phyloP scores from a whole-genome alignment of 2,113 vertebrate genomes.

The Nyctibius bracteatus region DNA sequence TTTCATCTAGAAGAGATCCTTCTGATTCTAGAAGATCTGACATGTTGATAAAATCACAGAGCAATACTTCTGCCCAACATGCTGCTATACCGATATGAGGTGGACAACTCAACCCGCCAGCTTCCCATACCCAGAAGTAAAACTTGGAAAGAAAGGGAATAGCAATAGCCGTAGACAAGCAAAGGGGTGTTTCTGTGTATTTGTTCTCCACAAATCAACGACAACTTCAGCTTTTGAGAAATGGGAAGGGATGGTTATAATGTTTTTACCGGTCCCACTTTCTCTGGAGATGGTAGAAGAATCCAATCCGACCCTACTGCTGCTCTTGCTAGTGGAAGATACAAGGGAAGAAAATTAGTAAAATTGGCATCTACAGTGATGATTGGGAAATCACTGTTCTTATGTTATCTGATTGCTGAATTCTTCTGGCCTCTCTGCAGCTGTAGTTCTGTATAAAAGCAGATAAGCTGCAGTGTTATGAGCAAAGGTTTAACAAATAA shows the following conservation, averaged over 20 bases:
- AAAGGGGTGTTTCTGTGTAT: neutral
- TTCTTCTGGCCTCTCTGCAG: conserved; percentile 60
- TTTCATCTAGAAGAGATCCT: neutral
- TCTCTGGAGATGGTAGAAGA: neutral
- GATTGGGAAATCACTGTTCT: conserved; percentile 53
- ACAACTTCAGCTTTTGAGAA: neutral
- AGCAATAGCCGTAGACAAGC: neutral
- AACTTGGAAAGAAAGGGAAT: neutral
- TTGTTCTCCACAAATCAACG: neutral
- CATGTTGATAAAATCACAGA: neutral
- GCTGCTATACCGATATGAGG: neutral
- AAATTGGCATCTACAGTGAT: neutral
- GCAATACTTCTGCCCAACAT: neutral
- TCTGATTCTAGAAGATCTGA: neutral
- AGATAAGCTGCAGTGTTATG: neutral
- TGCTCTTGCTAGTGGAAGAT: neutral
- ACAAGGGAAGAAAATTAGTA: conserved; percentile 2
- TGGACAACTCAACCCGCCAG: neutral
- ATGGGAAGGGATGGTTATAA: neutral
- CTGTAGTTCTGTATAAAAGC: conserved; percentile 45
- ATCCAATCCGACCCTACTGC: neutral
- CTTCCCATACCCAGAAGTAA: neutral
- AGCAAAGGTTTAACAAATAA: conserved; percentile 32
- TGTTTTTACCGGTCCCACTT: neutral
- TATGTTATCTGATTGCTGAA: conserved; percentile 66